Conservation (phyloP, 2,797 vertebrate species). For the Neoniphon sammara region DNA sequence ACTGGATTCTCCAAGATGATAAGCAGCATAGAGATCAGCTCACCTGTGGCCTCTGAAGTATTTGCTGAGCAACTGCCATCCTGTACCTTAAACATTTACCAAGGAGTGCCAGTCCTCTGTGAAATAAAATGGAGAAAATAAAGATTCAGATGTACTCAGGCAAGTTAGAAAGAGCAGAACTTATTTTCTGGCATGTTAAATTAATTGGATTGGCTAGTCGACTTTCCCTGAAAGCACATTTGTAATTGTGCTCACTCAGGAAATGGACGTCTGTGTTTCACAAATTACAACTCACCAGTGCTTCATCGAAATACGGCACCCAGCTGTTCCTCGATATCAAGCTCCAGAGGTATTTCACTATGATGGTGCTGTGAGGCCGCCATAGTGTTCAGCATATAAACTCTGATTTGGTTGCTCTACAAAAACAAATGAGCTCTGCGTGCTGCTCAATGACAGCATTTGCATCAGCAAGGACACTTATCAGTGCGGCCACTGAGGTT, state of each 20-base stretch:
- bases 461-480: constrained; percentile 12
- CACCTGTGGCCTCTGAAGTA: not conserved
- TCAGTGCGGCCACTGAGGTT: not conserved
- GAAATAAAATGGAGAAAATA: constrained; percentile 43
- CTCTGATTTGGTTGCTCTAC: constrained; percentile 22
- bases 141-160: constrained; percentile 40
- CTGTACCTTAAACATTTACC: constrained; percentile 22
- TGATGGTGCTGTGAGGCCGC: not conserved
- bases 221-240: constrained; percentile 61
- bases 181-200: constrained; percentile 67
- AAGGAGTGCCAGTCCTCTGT: constrained; percentile 26
- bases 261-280: constrained; percentile 53
- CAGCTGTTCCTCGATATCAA: constrained; percentile 30
- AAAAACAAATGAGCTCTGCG: constrained; percentile 1
- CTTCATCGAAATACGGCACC: constrained; percentile 22
- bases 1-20: too few species aligned
- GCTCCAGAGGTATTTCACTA: not conserved
- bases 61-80: too few species aligned
- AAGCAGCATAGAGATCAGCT: not conserved
- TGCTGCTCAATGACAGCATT: constrained; percentile 20
- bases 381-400: not conserved
- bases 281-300: constrained; percentile 40
- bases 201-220: constrained; percentile 63
- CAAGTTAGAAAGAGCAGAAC: constrained; percentile 49
- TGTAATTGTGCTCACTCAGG: constrained; percentile 57